Conservation (phyloP, 2,113 vertebrate genomes). For the Lamprologus speciosus region DNA sequence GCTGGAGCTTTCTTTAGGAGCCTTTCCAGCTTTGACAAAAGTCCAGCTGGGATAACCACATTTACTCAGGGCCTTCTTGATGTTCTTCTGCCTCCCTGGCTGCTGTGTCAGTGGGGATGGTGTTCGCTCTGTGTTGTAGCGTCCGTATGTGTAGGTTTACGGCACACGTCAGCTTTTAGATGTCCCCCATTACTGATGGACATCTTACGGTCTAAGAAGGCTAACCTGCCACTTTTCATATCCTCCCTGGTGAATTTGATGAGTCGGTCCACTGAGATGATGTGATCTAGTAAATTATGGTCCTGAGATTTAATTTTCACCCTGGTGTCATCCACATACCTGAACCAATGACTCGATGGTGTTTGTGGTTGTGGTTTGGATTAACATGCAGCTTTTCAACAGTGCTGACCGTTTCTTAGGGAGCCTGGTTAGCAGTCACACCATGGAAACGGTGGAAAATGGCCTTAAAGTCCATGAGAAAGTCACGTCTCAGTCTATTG, state of each 20-base stretch:
- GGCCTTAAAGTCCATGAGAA: neutral
- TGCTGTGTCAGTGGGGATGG: neutral
- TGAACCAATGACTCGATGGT: neutral
- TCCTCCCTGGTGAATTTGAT: neutral
- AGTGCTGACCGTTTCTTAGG: accelerated
- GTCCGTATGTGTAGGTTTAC: neutral
- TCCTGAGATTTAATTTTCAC: neutral
- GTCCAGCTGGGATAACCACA: neutral
- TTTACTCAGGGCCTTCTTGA: neutral
- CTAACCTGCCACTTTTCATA: neutral
- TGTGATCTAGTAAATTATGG: neutral
- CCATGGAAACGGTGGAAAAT: neutral
- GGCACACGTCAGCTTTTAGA: accelerated
- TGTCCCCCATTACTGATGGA: neutral
- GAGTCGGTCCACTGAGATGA: accelerated
- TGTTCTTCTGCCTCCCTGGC: neutral
- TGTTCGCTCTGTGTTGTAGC: accelerated
- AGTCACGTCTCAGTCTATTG: neutral
- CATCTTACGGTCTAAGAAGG: accelerated
- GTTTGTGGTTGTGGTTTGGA: neutral
- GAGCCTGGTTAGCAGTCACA: neutral
- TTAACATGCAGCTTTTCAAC: neutral
- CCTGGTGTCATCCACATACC: neutral
- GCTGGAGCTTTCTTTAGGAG: neutral
- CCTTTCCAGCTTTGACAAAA: accelerated